Evolutionary conservation across 2,113 vertebrate genomes (phyloP), one percentile per base, ranked within the genome.

Genomic region (Indri indri): DNA sequence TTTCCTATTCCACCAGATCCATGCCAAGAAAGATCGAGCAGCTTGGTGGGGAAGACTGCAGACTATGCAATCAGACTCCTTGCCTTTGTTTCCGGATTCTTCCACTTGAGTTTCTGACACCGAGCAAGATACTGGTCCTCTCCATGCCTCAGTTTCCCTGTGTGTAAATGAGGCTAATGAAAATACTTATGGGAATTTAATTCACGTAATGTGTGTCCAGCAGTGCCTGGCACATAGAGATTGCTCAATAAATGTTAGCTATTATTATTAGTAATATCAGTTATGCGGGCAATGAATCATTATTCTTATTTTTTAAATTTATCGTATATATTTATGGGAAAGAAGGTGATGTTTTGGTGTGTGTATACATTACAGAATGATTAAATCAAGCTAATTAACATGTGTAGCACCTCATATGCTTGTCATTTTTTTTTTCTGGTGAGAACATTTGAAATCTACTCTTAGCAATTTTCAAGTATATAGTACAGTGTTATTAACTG

Each of bases 1-100:
- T 80, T 80, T 50, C 42, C 20, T 50, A 0, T 47, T 47, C 17
- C 5, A 3, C 12, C 2, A 37, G 11, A 37, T 34, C 68, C 12
- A 1, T 10, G 20, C 23, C 8, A 25, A 25, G 12, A 91, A 32
- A 32, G 42, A 50, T 2, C 0, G 1, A 3, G 23, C 32, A 54
- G 47, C 37, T 77, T n/a, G 13, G 32, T 6, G 0, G 30, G 50
- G 5, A 18, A n/a, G 6, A 20, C 6, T 3, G 4, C 32, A 74
- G 77, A 13, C 23, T 32, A 25, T 6, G 50, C 13, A 1, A 0
- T 42, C 45, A 59, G 45, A 12, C 17, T 8, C 1, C 66, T 63
- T 61, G 32, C 14, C 9, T 30, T 82, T 17, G 7, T 59, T 71
- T 90, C 32, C 37, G 20, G 50, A 22, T 74, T 12, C 13, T 18